Conservation (phyloP, 2,797 vertebrate genomes). For the Tragelaphus oryx region DNA sequence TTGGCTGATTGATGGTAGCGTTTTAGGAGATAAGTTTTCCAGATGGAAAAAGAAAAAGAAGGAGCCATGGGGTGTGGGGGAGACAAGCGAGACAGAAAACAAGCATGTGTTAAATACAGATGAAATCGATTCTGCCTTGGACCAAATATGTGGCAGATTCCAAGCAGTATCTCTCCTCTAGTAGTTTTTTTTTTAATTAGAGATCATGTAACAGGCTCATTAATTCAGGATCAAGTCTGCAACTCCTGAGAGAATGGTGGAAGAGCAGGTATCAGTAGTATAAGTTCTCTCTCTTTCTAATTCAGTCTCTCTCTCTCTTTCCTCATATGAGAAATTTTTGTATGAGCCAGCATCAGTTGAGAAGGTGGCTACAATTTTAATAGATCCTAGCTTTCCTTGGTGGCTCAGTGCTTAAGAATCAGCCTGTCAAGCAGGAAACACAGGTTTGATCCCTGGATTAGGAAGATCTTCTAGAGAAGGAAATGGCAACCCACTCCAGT, state of each 20-base stretch:
- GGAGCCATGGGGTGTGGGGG: slow-evolving; percentile 47
- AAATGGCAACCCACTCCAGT: neutral
- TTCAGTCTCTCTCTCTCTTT: neutral
- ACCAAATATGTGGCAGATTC: slow-evolving; percentile 66
- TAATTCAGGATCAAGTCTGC: slow-evolving; percentile 59
- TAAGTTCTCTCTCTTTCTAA: neutral
- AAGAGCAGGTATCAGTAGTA: slow-evolving; percentile 19
- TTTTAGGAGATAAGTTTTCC: slow-evolving; percentile 76
- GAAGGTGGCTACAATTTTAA: slow-evolving; percentile 12
- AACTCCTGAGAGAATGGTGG: slow-evolving; percentile 15
- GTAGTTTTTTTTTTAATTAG: slow-evolving; percentile 57
- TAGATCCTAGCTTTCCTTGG: neutral
- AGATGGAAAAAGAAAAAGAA: slow-evolving; percentile 64
- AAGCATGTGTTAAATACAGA: slow-evolving; percentile 75
- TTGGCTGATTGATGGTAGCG: slow-evolving; percentile 78
- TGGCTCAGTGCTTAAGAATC: neutral
- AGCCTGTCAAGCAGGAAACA: neutral
- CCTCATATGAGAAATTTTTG: neutral
- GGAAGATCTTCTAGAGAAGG: neutral
- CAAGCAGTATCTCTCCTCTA: slow-evolving; percentile 35
- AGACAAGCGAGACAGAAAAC: slow-evolving; percentile 72
- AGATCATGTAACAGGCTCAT: slow-evolving; percentile 55
- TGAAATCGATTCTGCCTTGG: slow-evolving; percentile 68
- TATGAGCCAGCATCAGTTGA: neutral
- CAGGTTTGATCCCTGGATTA: neutral